Base-by-base conservation (phyloP, 30 jellyfish, hydroid and myxozoan genomes). In the Pseudorhiza aurosa region DNA sequence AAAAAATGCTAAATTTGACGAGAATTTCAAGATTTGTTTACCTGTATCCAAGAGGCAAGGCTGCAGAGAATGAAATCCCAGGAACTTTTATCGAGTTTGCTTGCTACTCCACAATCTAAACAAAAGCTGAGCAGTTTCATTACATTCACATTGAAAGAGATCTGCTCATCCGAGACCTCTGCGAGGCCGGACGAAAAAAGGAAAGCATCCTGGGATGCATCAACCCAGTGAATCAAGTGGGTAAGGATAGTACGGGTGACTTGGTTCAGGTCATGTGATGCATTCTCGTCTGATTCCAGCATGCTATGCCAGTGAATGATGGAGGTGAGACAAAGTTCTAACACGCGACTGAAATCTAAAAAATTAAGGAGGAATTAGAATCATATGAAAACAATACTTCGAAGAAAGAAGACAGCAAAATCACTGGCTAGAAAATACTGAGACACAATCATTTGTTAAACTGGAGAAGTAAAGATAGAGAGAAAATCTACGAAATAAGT, bases 1-100 rank as follows among this genome's bases (percentile, higher is more conserved):
- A 36, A 44, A 27, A 27, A 11, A 0, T 0, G 47, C 15, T 3
- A 45, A 10, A 65, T n/a, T n/a, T 42, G 55, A 42, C 15, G 55
- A 8, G 55, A 9, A 42, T 42, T 42, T 42, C 15, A 8, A 8
- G 12, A n/a, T n/a, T n/a, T n/a, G n/a, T n/a, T n/a, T n/a, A 86
- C 99, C 96, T 94, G 96, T 8, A 94, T 68, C 99, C 97, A 87
- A 7, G 97, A 74, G 21, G 96, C 96, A 10, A 88, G 26, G 29
- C 93, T 49, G 83, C 99, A 94, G 32, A 94, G 96, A 21, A 85
- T 8, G 50, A 94, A 88, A 57, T 94, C 99, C 99, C 97, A 94
- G 18, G 78, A 97, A 53, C 31, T 63, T 10, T 32, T 72, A 15
- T 39, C 29, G 6, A 79, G 86, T 8, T 57, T 19, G 8, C 40